These are phyloP conservation scores for Engraulis encrasicolus DNA, from an alignment of 2,113 vertebrate species.

Conservation along the genomic window DNA sequence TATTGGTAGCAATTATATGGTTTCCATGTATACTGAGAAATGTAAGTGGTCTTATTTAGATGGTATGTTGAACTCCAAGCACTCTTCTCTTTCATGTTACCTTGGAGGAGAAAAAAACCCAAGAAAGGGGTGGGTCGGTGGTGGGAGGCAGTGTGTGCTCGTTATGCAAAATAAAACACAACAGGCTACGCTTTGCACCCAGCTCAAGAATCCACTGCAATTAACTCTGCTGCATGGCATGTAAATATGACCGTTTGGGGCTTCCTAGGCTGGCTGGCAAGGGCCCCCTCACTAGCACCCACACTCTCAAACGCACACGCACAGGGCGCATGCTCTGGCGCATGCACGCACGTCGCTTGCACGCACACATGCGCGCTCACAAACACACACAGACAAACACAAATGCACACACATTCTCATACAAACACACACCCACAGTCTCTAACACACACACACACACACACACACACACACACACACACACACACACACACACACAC, in stretches of 20 bases:
- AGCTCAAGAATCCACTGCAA: conserved; percentile 72
- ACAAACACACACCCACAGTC: conserved; percentile 7
- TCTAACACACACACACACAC: neutral
- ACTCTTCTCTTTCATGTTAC: neutral
- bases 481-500: neutral
- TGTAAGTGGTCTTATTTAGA: conserved; percentile 29
- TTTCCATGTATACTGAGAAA: neutral
- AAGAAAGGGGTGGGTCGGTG: too few species aligned
- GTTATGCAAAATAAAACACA: conserved; percentile 66
- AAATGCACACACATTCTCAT: conserved; percentile 18
- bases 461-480: conserved; percentile 12
- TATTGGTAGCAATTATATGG: neutral
- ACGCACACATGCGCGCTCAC: too few species aligned
- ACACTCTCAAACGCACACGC: conserved; percentile 37
- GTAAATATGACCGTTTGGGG: conserved; percentile 73
- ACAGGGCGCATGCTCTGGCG: too few species aligned
- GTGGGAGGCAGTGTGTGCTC: conserved; percentile 53
- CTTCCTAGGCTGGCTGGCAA: conserved; percentile 42
- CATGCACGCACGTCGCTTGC: too few species aligned
- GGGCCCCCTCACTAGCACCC: conserved; percentile 40
- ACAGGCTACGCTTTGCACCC: conserved; percentile 65
- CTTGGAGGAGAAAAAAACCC: conserved; percentile 46
- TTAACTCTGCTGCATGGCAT: conserved; percentile 71
- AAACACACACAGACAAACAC: conserved; percentile 43
- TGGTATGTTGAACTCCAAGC: neutral